A percentile compares a stretch with the other conserved stretches of the same genome.
Evolutionary conservation across 2,797 vertebrate species (phyloP).

Genomic region (Emys orbicularis): DNA sequence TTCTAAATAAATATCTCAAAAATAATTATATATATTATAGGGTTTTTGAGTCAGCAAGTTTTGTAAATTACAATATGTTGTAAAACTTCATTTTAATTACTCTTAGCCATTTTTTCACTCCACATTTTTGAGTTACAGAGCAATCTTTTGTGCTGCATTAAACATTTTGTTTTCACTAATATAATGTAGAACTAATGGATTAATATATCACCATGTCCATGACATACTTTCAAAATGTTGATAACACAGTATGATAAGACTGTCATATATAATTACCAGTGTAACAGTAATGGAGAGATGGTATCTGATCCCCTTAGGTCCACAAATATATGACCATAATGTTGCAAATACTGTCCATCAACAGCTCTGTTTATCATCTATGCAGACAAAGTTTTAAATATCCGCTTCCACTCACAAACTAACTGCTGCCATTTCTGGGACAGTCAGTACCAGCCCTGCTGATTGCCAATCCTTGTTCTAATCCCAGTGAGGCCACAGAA

Average conservation of each 20-base stretch:
- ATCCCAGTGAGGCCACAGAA: slow-evolving; percentile 1
- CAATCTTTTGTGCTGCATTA: background rate
- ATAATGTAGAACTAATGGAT: slow-evolving; percentile 2
- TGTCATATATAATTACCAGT: slow-evolving; percentile 69
- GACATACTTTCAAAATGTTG: slow-evolving; percentile 56
- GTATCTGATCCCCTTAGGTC: slow-evolving; percentile 64
- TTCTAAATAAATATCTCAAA: background rate
- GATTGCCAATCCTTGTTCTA: slow-evolving; percentile 13
- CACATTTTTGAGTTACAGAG: slow-evolving; percentile 29
- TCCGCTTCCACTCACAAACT: background rate
- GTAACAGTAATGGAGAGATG: slow-evolving; percentile 44
- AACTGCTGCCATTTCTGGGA: slow-evolving; percentile 40
- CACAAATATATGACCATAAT: slow-evolving; percentile 55
- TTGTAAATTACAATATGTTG: slow-evolving; percentile 19
- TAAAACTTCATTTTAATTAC: background rate
- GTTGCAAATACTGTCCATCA: slow-evolving; percentile 64
- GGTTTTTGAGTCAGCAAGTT: background rate
- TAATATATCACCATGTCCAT: slow-evolving; percentile 15
- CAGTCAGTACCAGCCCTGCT: background rate
- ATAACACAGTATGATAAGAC: slow-evolving; percentile 59
- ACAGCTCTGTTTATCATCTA: slow-evolving; percentile 43
- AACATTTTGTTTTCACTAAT: slow-evolving; percentile 3
- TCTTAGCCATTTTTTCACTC: slow-evolving; percentile 22
- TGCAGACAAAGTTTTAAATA: slow-evolving; percentile 42
- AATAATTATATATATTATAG: background rate